phyloP scores from a whole-genome alignment of 1,140 invertebrate genomes.

The Eumeta japonica region DNA sequence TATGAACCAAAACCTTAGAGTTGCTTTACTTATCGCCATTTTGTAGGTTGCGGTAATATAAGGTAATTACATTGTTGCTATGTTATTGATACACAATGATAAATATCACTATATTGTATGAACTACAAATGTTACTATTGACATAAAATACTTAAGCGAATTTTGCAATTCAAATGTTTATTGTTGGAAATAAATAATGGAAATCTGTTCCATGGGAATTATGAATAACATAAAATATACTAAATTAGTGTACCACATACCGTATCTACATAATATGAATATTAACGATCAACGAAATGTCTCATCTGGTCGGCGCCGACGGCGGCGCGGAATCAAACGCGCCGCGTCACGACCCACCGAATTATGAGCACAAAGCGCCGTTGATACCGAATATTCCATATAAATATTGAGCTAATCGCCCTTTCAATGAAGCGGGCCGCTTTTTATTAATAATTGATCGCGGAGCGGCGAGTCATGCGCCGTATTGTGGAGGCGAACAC shows the following conservation, averaged over 20 bases:
- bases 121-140: too few relatives aligned
- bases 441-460: constrained; percentile 58
- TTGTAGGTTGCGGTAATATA: too few relatives aligned
- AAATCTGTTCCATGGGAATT: too few relatives aligned
- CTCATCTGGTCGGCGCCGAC: constrained; percentile 27
- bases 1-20: too few relatives aligned
- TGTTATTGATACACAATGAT: too few relatives aligned
- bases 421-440: constrained; percentile 55
- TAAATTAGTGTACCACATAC: neutral
- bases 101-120: too few relatives aligned
- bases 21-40: too few relatives aligned
- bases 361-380: constrained; percentile 54
- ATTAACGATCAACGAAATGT: neutral
- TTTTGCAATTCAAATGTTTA: neutral
- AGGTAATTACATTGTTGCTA: too few relatives aligned
- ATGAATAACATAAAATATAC: neutral
- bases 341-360: constrained; percentile 52
- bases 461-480: constrained; percentile 51
- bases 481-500: constrained; percentile 44
- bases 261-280: neutral
- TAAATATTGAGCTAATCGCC: constrained; percentile 59
- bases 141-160: neutral
- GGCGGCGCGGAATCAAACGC: constrained; percentile 34
- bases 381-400: constrained; percentile 59
- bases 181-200: too few relatives aligned